phyloP scores from a whole-genome alignment of 2,888 invertebrate species.

The Adelphocoris suturalis region DNA sequence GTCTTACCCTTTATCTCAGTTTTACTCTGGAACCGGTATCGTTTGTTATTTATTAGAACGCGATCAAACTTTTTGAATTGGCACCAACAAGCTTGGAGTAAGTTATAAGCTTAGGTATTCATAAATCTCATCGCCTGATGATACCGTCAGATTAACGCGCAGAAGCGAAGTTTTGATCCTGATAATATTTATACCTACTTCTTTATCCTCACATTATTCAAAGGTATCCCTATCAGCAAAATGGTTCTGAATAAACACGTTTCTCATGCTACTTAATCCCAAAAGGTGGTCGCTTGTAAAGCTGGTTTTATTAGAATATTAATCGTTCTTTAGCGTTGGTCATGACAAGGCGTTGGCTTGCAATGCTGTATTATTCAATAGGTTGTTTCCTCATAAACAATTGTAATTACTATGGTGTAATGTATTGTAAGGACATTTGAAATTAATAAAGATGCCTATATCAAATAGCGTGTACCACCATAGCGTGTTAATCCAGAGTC shows the following conservation, averaged over 20 bases:
- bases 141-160: not conserved
- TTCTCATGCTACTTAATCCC: too few species aligned
- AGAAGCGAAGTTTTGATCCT: not conserved
- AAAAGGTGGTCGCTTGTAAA: too few species aligned
- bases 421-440: too few species aligned
- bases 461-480: too few species aligned
- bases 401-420: too few species aligned
- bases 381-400: too few species aligned
- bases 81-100: not conserved
- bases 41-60: not conserved
- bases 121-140: not conserved
- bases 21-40: conserved; percentile 9
- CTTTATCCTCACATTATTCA: not conserved
- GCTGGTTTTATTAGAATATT: too few species aligned
- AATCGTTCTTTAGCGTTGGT: too few species aligned
- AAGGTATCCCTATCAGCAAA: conserved; percentile 7
- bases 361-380: too few species aligned
- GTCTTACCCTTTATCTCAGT: conserved; percentile 32
- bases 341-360: too few species aligned
- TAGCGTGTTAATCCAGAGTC: too few species aligned
- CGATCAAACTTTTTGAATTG: not conserved
- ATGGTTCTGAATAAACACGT: not conserved
- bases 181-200: conserved; percentile 3
- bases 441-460: too few species aligned
- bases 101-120: not conserved